phyloP scores from a whole-genome alignment of 92 coral and sea anemone genomes.

The Micromussa lordhowensis region DNA sequence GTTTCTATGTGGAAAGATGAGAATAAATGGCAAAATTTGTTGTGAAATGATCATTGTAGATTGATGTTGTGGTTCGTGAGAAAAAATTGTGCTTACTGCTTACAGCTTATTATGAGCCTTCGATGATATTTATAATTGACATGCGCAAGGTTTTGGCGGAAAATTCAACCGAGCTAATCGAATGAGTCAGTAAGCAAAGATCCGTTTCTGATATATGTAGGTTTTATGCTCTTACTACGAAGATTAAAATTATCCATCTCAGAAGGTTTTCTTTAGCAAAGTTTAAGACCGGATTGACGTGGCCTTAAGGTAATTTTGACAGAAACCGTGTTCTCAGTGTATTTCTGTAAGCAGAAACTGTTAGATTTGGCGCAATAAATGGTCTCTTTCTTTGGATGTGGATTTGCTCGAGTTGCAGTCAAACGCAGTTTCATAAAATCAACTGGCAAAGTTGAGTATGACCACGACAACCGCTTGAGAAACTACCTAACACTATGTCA shows the following conservation, averaged over 20 bases:
- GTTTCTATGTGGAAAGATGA: background rate
- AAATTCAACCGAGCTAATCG: background rate
- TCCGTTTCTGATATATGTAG: slow-evolving; percentile 27
- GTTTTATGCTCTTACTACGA: background rate
- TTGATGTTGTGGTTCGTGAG: too few species aligned
- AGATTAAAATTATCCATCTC: background rate
- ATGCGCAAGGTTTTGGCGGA: slow-evolving; percentile 30
- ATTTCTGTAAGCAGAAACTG: background rate
- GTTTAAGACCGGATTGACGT: background rate
- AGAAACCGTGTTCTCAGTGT: too few species aligned
- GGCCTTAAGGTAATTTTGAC: background rate
- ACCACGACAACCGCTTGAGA: background rate
- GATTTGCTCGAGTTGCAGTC: slow-evolving; percentile 28
- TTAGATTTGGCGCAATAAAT: slow-evolving; percentile 2
- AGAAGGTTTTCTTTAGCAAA: background rate
- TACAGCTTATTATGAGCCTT: slow-evolving; percentile 25
- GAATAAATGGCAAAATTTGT: background rate
- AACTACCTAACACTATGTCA: background rate
- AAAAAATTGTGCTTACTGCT: too few species aligned
- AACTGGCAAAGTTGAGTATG: slow-evolving; percentile 11
- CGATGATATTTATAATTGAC: slow-evolving; percentile 12
- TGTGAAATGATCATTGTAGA: background rate
- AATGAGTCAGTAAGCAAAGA: slow-evolving; percentile 5
- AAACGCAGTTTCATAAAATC: background rate
- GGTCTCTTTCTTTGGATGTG: slow-evolving; percentile 9